Percentiles rank a stretch among this genome's conserved stretches.
Conservation (phyloP, 2,888 invertebrate genomes). For the Apoda limacodes region DNA sequence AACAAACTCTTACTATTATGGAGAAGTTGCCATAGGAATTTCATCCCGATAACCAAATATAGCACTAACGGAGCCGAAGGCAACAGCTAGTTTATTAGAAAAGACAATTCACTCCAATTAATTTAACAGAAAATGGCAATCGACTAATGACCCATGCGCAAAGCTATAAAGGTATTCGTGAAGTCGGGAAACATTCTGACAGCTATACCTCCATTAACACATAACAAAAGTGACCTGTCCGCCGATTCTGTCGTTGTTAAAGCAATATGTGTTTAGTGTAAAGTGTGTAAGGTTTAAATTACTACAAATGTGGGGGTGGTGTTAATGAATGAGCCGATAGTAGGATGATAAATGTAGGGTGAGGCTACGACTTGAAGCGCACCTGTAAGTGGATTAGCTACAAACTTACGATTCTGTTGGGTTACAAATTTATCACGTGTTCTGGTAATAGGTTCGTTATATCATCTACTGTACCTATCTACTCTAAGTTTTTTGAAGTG, state of each 20-base stretch:
- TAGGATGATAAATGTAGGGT: slow-evolving; percentile 53
- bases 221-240: slow-evolving; percentile 28
- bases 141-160: slow-evolving; percentile 37
- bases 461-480: no score
- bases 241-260: slow-evolving; percentile 28
- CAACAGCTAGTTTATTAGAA: no score
- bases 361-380: slow-evolving; percentile 37
- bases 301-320: slow-evolving; percentile 22
- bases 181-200: slow-evolving; percentile 13
- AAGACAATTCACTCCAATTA: slow-evolving; percentile 37
- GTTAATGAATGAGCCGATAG: slow-evolving; percentile 46
- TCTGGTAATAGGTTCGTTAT: no score
- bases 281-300: slow-evolving; percentile 43
- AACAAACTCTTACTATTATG: no score
- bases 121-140: slow-evolving; percentile 36
- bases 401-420: no score
- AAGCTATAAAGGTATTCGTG: slow-evolving; percentile 21
- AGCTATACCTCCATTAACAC: slow-evolving; percentile 31
- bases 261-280: slow-evolving; percentile 37
- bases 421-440: no score
- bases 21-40: no score
- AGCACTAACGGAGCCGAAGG: no score
- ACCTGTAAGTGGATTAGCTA: slow-evolving; percentile 45
- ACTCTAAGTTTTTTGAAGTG: no score
- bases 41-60: no score